Evolutionary conservation across 2,113 vertebrate genomes (phyloP).

Genomic region (Malurus alboscapulatus): DNA sequence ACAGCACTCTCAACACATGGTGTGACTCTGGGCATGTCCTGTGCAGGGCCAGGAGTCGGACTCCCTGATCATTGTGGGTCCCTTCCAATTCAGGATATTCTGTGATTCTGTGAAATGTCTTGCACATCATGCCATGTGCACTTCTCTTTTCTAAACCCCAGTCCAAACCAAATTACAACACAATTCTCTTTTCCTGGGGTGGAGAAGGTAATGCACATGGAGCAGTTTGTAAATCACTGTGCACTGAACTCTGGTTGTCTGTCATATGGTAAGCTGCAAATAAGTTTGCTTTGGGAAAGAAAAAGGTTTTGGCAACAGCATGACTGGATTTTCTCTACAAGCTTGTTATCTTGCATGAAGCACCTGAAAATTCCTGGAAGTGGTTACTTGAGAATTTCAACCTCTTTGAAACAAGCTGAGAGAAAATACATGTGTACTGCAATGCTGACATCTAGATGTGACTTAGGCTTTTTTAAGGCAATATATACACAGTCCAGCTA

Average conservation of each 20-base stretch:
- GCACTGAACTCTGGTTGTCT: background rate
- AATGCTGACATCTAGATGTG: background rate
- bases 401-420: background rate
- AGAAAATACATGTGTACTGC: background rate
- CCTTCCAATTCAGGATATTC: background rate
- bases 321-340: background rate
- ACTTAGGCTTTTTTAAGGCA: background rate
- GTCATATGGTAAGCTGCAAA: background rate
- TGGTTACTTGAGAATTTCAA: background rate
- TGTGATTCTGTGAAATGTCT: background rate
- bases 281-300: background rate
- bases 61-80: background rate
- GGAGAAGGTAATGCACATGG: background rate
- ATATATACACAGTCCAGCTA: background rate
- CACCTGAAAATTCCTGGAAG: background rate
- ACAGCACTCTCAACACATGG: rapidly evolving
- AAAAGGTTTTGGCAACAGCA: background rate
- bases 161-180: background rate
- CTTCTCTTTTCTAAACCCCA: background rate
- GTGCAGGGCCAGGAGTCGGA: background rate
- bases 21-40: background rate
- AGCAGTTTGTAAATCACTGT: background rate
- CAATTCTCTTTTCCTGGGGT: background rate
- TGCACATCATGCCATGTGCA: background rate
- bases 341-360: background rate